Evolutionary conservation across 2,888 invertebrate species (phyloP).

Genomic region (Agrochola lychnidis): DNA sequence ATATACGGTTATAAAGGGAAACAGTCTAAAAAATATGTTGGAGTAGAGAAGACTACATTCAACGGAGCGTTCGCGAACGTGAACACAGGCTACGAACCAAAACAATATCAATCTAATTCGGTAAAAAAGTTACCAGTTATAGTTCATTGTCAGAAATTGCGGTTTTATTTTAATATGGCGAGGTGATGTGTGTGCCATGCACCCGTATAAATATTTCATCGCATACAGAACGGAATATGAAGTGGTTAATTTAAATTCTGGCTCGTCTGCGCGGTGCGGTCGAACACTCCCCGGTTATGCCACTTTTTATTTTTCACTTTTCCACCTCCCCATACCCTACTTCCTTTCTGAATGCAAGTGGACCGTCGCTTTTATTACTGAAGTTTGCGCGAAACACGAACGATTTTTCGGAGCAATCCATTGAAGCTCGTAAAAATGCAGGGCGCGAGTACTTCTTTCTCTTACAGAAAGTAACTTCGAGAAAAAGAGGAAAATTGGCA

Average conservation of each 20-base stretch:
- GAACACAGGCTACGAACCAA: slow-evolving; percentile 4
- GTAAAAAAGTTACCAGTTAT: slow-evolving; percentile 55
- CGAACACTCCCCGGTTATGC: slow-evolving; percentile 70
- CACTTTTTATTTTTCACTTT: slow-evolving; percentile 73
- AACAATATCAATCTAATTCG: slow-evolving; percentile 59
- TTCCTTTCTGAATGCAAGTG: slow-evolving; percentile 73
- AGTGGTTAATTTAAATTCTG: slow-evolving; percentile 87
- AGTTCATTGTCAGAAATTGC: slow-evolving; percentile 64
- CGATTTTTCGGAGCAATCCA: slow-evolving; percentile 67
- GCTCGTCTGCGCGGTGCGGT: slow-evolving; percentile 73
- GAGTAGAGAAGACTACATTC: background rate
- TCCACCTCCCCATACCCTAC: slow-evolving; percentile 51
- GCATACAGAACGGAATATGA: slow-evolving; percentile 81
- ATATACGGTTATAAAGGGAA: background rate
- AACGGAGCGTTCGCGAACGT: no score
- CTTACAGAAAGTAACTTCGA: slow-evolving; percentile 47
- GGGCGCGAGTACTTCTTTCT: slow-evolving; percentile 39
- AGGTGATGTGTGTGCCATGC: slow-evolving; percentile 71
- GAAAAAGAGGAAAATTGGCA: slow-evolving; percentile 53
- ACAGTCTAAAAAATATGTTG: background rate
- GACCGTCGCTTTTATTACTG: slow-evolving; percentile 71
- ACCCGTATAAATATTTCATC: slow-evolving; percentile 83
- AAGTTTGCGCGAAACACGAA: slow-evolving; percentile 68
- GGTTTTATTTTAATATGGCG: slow-evolving; percentile 72
- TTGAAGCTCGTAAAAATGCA: slow-evolving; percentile 64